Conservation (phyloP, 2,113 vertebrate genomes). For the Zonotrichia leucophrys region DNA sequence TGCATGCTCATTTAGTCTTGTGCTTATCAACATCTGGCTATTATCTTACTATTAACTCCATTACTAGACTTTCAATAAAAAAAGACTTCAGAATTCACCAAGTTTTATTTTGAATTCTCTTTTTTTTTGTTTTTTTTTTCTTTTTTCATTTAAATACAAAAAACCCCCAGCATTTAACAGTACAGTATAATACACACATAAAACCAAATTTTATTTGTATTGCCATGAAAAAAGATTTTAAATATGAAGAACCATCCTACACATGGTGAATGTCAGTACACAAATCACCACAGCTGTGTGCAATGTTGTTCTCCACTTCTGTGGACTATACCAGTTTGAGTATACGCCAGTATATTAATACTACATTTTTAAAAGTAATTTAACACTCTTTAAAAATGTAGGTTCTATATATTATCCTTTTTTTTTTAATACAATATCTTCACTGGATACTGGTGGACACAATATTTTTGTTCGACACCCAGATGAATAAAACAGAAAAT, state of each 20-base stretch:
- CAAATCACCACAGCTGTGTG: neutral
- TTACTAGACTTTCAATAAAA: neutral
- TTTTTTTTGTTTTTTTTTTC: too few species aligned
- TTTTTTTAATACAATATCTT: neutral
- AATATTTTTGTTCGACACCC: neutral
- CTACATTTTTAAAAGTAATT: neutral
- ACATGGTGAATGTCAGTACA: neutral
- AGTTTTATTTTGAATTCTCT: accelerated
- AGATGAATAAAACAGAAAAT: neutral
- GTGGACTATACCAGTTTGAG: neutral
- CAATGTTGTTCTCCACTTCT: neutral
- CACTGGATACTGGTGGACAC: neutral
- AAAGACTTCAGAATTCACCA: neutral
- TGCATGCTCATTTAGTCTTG: neutral
- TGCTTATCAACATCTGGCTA: neutral
- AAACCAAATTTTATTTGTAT: neutral
- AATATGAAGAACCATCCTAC: neutral
- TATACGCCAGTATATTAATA: conserved; percentile 21
- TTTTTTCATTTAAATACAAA: neutral
- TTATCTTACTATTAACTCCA: neutral
- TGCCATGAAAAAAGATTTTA: neutral
- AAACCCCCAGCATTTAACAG: neutral
- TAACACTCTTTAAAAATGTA: neutral
- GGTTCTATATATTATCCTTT: neutral
- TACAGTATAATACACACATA: neutral